Evolutionary conservation across 2,888 invertebrate species (phyloP).

Genomic region (Caenorhabditis japonica): DNA sequence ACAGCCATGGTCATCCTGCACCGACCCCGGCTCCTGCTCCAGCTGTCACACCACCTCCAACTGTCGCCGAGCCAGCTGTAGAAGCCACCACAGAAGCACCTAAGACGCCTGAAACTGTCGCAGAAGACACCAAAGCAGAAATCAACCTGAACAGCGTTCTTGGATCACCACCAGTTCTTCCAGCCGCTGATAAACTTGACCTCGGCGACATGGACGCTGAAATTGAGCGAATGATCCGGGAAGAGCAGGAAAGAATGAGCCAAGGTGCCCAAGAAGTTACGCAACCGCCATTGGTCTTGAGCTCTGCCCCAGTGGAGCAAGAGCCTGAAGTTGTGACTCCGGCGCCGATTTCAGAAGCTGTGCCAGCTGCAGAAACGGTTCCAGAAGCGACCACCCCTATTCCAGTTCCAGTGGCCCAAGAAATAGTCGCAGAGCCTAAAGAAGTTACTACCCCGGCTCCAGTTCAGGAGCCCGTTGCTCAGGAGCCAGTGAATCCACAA

Average conservation of each 20-base stretch:
- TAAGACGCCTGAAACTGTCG: neutral
- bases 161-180: constrained; percentile 13
- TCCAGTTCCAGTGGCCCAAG: constrained; percentile 2
- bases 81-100: neutral
- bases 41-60: constrained; percentile 3
- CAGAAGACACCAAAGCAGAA: constrained; percentile 6
- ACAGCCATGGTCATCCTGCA: constrained; percentile 44
- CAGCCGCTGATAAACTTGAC: neutral
- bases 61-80: neutral
- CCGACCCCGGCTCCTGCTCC: constrained; percentile 11
- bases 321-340: neutral
- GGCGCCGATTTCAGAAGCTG: neutral
- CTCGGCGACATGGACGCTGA: constrained; percentile 38
- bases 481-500: constrained; percentile 1
- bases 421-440: neutral
- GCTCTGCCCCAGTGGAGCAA: constrained; percentile 1
- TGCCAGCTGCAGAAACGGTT: neutral
- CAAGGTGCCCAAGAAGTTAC: constrained; percentile 2
- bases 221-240: constrained; percentile 33
- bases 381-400: constrained; percentile 1
- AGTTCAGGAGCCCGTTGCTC: neutral
- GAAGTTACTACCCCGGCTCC: constrained; percentile 10
- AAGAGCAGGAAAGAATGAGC: constrained; percentile 31
- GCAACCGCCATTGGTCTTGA: constrained; percentile 6
- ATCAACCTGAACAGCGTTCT: constrained; percentile 42